Base-by-base conservation (phyloP, 2,113 vertebrate species). In the Marcusenius ussheri region DNA sequence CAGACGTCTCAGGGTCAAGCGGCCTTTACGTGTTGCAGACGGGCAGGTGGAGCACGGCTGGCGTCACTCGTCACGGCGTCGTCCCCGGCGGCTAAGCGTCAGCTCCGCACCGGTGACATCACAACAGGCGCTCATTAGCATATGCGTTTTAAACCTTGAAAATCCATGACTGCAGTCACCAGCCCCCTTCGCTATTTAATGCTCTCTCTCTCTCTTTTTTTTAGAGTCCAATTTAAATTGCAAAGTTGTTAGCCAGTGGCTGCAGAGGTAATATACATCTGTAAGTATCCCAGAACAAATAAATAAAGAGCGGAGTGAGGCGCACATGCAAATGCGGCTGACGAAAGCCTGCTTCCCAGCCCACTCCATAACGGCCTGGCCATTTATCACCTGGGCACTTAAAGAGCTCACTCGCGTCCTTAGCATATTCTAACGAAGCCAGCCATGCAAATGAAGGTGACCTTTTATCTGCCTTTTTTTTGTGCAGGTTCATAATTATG, bases 361-460 rank as follows among this genome's bases (percentile, higher is more conserved):
- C 92, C 95, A 94, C 96, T 96, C 95, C 95, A 94, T 95, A 95
- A 96, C 95, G 94, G 93, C 91, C 96, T 96, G 97, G 98, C 97
- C 97, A 99, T 99, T 99, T 97, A 99, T 99, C 98, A 99, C 97
- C 94, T 97, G 96, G 94, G 96, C 96, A 96, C 97, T 96, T 97
- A 97, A 97, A 97, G 97, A 96, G 95, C 97, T 97, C 95, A 94
- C 96, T 96, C 96, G 91, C 95, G 96, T 99, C 97, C 97, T 98
- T 97, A 98, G 97, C 97, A 98, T 98, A 98, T 97, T 98, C 97
- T 99, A 98, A 99, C 98, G 97, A 98, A 98, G 97, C 97, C 97
- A 97, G 96, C 97, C 96, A 99, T 99, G 98, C 96, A 99, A 99
- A 99, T 99, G 96, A 98, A 96, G 95, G 95, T 97, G 97, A 96